phyloP scores from a whole-genome alignment of 2,113 vertebrate genomes.

The Tragelaphus imberbis region DNA sequence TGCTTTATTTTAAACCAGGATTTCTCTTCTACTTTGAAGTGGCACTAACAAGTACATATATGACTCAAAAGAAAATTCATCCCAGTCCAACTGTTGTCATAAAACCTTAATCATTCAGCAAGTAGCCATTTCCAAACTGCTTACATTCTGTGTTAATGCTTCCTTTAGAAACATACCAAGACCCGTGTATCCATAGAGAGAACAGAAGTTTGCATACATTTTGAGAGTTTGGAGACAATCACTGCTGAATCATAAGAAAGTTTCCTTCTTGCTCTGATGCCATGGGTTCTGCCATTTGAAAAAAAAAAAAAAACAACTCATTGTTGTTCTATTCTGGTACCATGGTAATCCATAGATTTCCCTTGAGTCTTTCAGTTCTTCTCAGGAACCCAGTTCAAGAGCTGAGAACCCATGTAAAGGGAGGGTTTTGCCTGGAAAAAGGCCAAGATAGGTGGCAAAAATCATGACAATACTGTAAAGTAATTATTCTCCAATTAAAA shows the following conservation, averaged over 20 bases:
- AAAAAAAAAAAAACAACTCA: background rate
- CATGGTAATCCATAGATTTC: background rate
- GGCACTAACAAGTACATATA: background rate
- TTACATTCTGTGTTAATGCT: background rate
- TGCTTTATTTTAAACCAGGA: background rate
- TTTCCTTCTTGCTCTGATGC: background rate
- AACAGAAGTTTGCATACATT: constrained; percentile 9
- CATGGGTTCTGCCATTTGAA: background rate
- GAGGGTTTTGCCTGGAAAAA: background rate
- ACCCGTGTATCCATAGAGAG: background rate
- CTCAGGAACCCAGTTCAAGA: background rate
- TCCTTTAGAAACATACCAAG: constrained; percentile 24
- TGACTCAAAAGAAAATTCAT: constrained; percentile 27
- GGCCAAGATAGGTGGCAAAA: background rate
- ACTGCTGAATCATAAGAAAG: constrained; percentile 24
- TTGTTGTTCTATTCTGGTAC: background rate
- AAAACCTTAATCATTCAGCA: constrained; percentile 35
- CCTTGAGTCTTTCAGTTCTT: constrained; percentile 3
- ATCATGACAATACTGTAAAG: background rate
- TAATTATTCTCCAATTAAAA: background rate
- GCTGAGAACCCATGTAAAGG: background rate
- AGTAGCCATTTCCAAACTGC: constrained; percentile 14
- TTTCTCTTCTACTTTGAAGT: constrained; percentile 15
- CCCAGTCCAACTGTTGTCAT: background rate
- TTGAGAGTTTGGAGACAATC: background rate